Conservation (phyloP, 2,888 invertebrate species). For the Amphipoea lucens region DNA sequence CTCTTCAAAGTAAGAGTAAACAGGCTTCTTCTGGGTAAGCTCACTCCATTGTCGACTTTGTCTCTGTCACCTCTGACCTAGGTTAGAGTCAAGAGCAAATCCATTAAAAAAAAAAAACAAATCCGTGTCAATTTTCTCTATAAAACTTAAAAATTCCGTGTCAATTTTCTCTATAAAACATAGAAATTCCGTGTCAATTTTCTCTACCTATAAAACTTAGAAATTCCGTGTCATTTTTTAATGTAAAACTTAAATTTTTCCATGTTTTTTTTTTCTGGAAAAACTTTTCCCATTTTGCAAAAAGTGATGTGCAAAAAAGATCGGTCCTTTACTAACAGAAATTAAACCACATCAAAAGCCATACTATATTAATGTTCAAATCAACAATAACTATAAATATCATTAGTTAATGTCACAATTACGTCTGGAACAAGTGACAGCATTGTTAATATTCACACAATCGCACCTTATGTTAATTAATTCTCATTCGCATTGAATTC, state of each 20-base stretch:
- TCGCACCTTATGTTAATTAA: slow-evolving; percentile 20
- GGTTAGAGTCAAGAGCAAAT: no score
- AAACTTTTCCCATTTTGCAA: background rate
- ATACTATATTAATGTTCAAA: background rate
- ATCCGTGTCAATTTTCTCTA: no score
- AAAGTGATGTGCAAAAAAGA: background rate
- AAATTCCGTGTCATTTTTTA: background rate
- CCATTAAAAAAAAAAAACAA: no score
- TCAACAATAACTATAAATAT: background rate
- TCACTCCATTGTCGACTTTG: no score
- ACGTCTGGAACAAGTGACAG: slow-evolving; percentile 7
- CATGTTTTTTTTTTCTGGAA: background rate
- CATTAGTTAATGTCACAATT: slow-evolving; percentile 20
- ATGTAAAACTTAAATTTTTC: background rate
- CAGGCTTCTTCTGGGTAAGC: no score
- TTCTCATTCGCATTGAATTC: slow-evolving; percentile 32
- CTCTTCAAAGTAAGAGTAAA: no score
- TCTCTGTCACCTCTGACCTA: no score
- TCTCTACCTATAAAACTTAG: no score
- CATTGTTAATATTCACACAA: slow-evolving; percentile 42
- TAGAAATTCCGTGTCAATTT: background rate
- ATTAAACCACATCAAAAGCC: background rate
- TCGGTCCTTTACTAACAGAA: background rate
- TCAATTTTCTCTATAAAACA: no score
- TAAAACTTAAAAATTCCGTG: no score